phyloP scores from a whole-genome alignment of 2,888 invertebrate genomes.

The Ectemnius lituratus region DNA sequence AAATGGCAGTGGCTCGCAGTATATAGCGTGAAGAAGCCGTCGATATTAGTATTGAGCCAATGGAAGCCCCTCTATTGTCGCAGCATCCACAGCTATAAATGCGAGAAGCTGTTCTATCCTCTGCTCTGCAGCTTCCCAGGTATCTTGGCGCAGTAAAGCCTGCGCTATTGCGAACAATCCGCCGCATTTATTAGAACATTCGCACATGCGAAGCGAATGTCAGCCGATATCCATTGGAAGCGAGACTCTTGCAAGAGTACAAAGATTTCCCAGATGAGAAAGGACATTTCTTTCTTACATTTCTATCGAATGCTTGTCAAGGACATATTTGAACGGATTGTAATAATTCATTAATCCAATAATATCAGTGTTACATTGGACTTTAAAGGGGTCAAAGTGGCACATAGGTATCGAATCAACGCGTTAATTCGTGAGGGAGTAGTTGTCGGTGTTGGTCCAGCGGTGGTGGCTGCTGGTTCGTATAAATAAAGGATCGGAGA shows the following conservation, averaged over 20 bases:
- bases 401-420: not conserved
- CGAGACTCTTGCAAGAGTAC: not conserved
- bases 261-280: not conserved
- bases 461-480: not conserved
- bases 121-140: slow-evolving; percentile 2
- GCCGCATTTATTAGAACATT: too few relatives aligned
- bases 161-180: not conserved
- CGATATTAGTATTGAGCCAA: too few relatives aligned
- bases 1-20: too few relatives aligned
- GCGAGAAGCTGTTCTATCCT: not conserved
- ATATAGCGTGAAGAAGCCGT: too few relatives aligned
- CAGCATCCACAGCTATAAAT: too few relatives aligned
- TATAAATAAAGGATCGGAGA: not conserved
- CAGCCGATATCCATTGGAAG: not conserved
- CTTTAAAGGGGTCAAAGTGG: not conserved
- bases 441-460: not conserved
- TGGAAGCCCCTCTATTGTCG: too few relatives aligned
- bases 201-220: not conserved
- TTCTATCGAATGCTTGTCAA: not conserved
- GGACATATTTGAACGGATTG: too few relatives aligned
- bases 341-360: not conserved
- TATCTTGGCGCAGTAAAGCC: not conserved
- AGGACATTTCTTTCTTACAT: not conserved
- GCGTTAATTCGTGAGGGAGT: not conserved
- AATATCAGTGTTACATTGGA: not conserved